Base-by-base conservation (phyloP, 2,888 invertebrate genomes). In the Lysandra coridon region DNA sequence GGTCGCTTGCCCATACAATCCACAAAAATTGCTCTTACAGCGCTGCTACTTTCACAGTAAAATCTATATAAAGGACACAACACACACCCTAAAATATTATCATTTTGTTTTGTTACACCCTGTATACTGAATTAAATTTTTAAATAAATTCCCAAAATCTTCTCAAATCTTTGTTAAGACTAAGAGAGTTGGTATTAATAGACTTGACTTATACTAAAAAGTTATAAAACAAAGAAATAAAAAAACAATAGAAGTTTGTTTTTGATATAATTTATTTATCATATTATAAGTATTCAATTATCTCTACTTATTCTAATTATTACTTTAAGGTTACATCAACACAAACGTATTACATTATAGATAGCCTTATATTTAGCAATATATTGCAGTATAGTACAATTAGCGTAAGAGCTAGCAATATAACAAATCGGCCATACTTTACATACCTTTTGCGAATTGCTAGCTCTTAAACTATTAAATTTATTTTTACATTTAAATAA, bases 181-280 rank as follows among this genome's bases (percentile, higher is more conserved):
- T 14, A 3, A 53, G 57, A 57, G 4, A 3, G 14, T 53, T 14
- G 14, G 4, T 53, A 53, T 53, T 7, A 49, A 49, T 10, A 17
- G 37, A 37, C 37, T 37, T 37, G 37, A 60, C 0, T 17, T 6
- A 60, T n/a, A 17, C n/a, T 57, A n/a, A 3, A 62, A 30, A 12
- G 3, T 30, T 33, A 64, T 2, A 64, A 30, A 64, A 12, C 12
- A 33, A 64, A 62, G 44, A 73, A 83, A 82, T 79, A 91, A 92
- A 91, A 90, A 88, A 87, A 53, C 44, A 49, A 49, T 88, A 86
- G 83, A 85, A 87, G 85, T 92, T 91, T 91, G 92, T 91, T 92
- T 91, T 91, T 90, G 90, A 92, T 91, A 92, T 92, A 92, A 91
- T 88, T 86, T 89, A 85, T 79, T 79, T 74, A 53, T 60, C 40